phyloP scores from a whole-genome alignment of 1,140 invertebrate species.

The Drosophila tani region DNA sequence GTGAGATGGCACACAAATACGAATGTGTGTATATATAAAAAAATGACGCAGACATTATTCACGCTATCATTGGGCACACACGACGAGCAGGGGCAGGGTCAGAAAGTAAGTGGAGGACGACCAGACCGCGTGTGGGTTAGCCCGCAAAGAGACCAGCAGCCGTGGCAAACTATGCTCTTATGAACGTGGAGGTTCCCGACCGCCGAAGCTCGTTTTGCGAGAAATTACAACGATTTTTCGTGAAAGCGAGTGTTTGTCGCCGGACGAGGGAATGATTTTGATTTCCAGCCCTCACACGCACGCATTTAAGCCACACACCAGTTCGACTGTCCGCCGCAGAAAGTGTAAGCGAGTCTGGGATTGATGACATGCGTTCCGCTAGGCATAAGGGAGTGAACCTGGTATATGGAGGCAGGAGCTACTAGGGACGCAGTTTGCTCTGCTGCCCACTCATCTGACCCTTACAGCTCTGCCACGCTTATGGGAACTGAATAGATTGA shows the following conservation, averaged over 20 bases:
- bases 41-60: conserved; percentile 82
- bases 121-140: conserved; percentile 44
- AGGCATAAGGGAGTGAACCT: not conserved
- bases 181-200: conserved; percentile 47
- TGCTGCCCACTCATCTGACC: not conserved
- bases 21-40: conserved; percentile 43
- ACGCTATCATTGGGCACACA: conserved; percentile 75
- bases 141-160: conserved; percentile 20
- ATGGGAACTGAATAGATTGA: not conserved
- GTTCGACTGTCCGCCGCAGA: conserved; percentile 21
- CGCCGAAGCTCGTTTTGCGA: conserved; percentile 46
- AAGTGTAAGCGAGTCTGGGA: conserved; percentile 46
- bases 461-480: not conserved
- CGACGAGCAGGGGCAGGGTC: conserved; percentile 17
- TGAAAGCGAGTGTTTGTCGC: conserved; percentile 58
- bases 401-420: not conserved
- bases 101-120: not conserved
- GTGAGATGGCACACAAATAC: conserved; percentile 12
- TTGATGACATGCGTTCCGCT: conserved; percentile 25
- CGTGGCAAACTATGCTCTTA: conserved; percentile 54
- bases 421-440: not conserved
- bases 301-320: conserved; percentile 46
- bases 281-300: conserved; percentile 16
- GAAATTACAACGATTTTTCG: conserved; percentile 72
- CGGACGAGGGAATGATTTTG: conserved; percentile 43